These are phyloP conservation scores for Hydropsyche betteni DNA, from an alignment of 2,888 invertebrate species.

Conservation along the genomic window DNA sequence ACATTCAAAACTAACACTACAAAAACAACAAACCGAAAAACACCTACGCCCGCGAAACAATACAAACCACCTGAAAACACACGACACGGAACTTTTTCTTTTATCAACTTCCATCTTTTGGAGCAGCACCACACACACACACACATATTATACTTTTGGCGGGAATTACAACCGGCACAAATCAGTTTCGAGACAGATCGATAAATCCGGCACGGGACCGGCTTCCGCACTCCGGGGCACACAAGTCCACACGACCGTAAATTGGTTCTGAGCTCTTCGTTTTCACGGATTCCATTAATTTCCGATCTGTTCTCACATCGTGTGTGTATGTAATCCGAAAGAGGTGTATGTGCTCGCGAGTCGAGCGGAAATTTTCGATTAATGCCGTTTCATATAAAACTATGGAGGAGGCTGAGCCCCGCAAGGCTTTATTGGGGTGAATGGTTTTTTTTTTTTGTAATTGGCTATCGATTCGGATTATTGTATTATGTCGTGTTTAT, in stretches of 20 bases:
- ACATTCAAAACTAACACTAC: no score
- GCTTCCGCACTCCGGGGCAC: conserved; percentile 10
- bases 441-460: no score
- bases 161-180: conserved; percentile 1
- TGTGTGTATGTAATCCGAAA: neutral
- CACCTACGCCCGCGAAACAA: neutral
- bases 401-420: no score
- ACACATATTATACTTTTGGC: neutral
- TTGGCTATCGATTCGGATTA: no score
- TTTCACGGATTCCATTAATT: conserved; percentile 25
- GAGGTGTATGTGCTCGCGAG: neutral
- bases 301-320: conserved; percentile 17
- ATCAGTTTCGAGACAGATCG: conserved; percentile 9
- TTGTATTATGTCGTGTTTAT: no score
- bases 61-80: neutral
- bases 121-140: neutral
- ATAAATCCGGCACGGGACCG: conserved; percentile 9
- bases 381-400: neutral
- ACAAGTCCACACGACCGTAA: conserved; percentile 22
- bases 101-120: neutral
- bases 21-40: neutral
- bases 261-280: conserved; percentile 22
- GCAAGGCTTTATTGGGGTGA: no score
- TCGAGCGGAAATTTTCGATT: conserved; percentile 25
- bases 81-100: conserved; percentile 5